phyloP scores from a whole-genome alignment of 2,888 invertebrate genomes.

The Agonopterix heracliana region DNA sequence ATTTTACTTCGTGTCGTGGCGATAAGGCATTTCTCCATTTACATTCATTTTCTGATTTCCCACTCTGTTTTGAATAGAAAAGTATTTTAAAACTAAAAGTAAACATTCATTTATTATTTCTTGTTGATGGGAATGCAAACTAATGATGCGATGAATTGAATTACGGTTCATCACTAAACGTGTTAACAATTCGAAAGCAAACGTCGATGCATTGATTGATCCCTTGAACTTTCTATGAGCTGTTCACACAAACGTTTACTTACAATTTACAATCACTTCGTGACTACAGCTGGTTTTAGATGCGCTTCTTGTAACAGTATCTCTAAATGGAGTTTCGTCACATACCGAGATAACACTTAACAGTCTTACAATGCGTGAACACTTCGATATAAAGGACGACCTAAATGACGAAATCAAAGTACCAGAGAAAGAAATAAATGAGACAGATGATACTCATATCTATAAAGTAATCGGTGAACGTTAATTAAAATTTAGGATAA shows the following conservation, averaged over 20 bases:
- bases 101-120: slow-evolving; percentile 27
- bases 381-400: slow-evolving; percentile 35
- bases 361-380: slow-evolving; percentile 37
- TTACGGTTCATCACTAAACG: slow-evolving; percentile 24
- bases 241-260: slow-evolving; percentile 27
- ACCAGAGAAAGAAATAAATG: slow-evolving; percentile 20
- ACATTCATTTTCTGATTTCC: slow-evolving; percentile 38
- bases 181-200: slow-evolving; percentile 32
- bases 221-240: slow-evolving; percentile 26
- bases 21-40: slow-evolving; percentile 59
- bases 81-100: slow-evolving; percentile 57
- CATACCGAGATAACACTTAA: slow-evolving; percentile 52
- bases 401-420: slow-evolving; percentile 46
- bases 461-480: slow-evolving; percentile 30
- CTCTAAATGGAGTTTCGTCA: slow-evolving; percentile 55
- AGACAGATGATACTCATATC: slow-evolving; percentile 31
- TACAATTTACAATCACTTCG: slow-evolving; percentile 49
- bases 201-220: slow-evolving; percentile 34
- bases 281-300: slow-evolving; percentile 24
- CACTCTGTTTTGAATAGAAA: slow-evolving; percentile 13
- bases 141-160: not conserved
- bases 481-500: slow-evolving; percentile 49
- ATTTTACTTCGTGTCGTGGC: slow-evolving; percentile 49
- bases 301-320: slow-evolving; percentile 12
- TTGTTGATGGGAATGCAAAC: slow-evolving; percentile 4